Conservation (phyloP, 1,140 invertebrate genomes). For the Zaprionus lachaisei region DNA sequence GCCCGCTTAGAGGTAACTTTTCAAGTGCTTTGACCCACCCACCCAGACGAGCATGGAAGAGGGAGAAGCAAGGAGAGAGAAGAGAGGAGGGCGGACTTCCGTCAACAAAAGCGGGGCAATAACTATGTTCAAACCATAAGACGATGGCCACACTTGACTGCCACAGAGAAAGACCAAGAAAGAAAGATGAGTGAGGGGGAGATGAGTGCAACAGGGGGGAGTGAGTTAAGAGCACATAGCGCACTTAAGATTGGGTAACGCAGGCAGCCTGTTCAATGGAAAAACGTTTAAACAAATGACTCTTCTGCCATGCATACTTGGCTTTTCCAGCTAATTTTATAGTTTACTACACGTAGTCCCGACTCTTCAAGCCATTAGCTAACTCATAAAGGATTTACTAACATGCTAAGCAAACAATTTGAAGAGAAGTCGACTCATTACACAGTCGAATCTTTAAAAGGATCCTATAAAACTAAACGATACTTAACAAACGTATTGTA, state of each 20-base stretch:
- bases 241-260: conserved; percentile 17
- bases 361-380: conserved; percentile 13
- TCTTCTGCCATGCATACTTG: conserved; percentile 15
- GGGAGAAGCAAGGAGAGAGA: not conserved
- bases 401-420: not conserved
- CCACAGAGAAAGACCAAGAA: conserved; percentile 19
- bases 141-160: conserved; percentile 48
- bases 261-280: conserved; percentile 23
- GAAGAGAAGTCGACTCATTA: not conserved
- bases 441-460: not conserved
- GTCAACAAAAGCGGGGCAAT: conserved; percentile 53
- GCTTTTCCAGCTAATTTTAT: conserved; percentile 39
- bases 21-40: conserved; percentile 59
- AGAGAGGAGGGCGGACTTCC: conserved; percentile 27
- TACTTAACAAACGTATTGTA: not conserved
- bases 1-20: conserved; percentile 31
- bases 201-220: not conserved
- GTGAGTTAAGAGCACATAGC: conserved; percentile 1
- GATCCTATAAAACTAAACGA: not conserved
- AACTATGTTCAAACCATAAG: conserved; percentile 41
- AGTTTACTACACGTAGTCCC: not conserved
- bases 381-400: conserved; percentile 4
- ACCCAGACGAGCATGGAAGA: conserved; percentile 28
- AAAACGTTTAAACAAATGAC: conserved; percentile 33
- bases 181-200: not conserved